Evolutionary conservation across 2,113 vertebrate species (phyloP), one percentile per base, ranked within the genome.

Genomic region (Pollimyrus isidori): DNA sequence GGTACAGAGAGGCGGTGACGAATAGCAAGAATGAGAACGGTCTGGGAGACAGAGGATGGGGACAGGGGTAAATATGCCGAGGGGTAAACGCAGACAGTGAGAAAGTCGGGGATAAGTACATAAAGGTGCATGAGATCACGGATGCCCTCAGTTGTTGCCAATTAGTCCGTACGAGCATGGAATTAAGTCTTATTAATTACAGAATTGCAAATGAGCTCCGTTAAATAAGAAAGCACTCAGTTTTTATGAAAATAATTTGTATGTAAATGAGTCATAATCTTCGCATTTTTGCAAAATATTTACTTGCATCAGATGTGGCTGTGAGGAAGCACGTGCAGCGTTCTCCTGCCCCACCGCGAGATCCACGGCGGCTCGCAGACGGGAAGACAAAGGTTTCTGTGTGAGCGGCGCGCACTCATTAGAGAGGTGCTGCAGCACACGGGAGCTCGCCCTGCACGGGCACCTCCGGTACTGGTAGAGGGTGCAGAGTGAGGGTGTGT

Each of bases 211-310:
- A 90, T 87, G 65, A 87, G 86, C 86, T 82, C 26, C 30, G n/a
- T 89, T 89, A 50, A 87, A 87, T 73, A 52, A 87, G 62, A 76
- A 52, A 87, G 89, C n/a, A 53, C 62, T 87, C 56, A 39, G 5
- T 80, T 82, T 30, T 87, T 80, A 86, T 87, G 46, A 86, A 56
- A 19, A 62, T 87, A 30, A 90, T 87, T 73, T 87, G 82, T 87
- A 87, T 87, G 85, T 65, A 90, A 87, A 90, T 90, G 48, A 87
- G 76, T 53, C 85, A 56, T 11, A 87, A 87, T 90, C 49, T 42
- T 26, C 49, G 76, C 13, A 80, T 26, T 90, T 76, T 56, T 53
- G 48, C 39, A 15, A 52, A 39, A 50, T 21, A 87, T 87, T 76
- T 80, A 39, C 30, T 87, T 46, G 23, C 46, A 48, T 76, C 23